Base-by-base conservation (phyloP, 2,113 vertebrate genomes). In the Triplophysa rosa region DNA sequence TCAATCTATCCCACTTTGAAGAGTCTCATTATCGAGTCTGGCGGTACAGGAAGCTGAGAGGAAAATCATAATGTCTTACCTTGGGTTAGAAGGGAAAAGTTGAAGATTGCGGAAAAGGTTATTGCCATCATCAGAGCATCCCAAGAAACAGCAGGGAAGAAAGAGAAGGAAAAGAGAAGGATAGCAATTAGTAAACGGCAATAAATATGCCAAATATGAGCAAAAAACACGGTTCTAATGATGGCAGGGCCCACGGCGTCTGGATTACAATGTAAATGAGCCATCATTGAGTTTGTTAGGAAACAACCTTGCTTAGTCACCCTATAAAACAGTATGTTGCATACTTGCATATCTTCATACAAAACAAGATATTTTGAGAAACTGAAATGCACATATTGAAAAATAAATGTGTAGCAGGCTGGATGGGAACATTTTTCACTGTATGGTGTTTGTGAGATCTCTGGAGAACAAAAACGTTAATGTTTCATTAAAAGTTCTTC, bases 261-360 rank as follows among this genome's bases (percentile, higher is more conserved):
- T 70, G 75, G 69, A 75, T 78, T 79, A 75, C 73, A 72, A 83
- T 83, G 66, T 75, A 81, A 79, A 83, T 81, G 59, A 81, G 33
- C n/a, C 49, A 62, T 29, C 29, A 42, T 78, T 83, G 45, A 67
- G 81, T 62, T 62, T 67, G 42, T 64, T 56, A 49, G 54, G 73
- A 59, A 66, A 75, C 74, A 80, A 83, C 74, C 68, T 75, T 78
- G 70, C 21, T 58, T 37, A 78, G 69, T 59, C n/a, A 69, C 14
- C 77, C 61, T 54, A 77, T 65, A 67, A 37, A 68, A 29, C 21
- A 11, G 65, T 29, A 56, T 67, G 68, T 78, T 62, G 49, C 62
- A 56, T 52, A 45, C 42, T 37, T 52, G 56, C 17, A 33, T 49
- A 45, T 40, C 54, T 8, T 9, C 26, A 19, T 3, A 17, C 54